phyloP scores from a whole-genome alignment of 2,888 invertebrate genomes.

The Acrocyrtus sp. region DNA sequence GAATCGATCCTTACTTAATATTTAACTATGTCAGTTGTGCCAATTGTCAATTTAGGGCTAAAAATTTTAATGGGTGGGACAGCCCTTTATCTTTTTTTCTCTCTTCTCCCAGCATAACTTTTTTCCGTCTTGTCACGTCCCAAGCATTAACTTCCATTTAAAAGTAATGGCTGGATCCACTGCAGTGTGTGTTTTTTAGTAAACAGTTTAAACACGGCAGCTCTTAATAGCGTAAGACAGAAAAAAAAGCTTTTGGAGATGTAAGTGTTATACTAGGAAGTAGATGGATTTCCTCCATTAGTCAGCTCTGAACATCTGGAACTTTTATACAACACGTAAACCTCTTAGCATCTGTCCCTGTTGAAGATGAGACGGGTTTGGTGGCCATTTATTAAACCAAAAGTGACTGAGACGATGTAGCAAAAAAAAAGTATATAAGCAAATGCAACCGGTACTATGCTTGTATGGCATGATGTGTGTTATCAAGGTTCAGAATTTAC shows the following conservation, averaged over 20 bases:
- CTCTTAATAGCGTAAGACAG: background rate
- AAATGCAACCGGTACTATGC: slow-evolving; percentile 11
- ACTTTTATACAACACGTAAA: slow-evolving; percentile 49
- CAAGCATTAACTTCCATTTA: background rate
- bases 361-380: slow-evolving; percentile 48
- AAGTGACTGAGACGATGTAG: slow-evolving; percentile 35
- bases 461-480: background rate
- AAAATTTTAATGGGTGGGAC: too few species aligned
- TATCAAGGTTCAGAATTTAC: slow-evolving; percentile 25
- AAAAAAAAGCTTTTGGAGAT: background rate
- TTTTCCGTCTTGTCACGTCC: background rate
- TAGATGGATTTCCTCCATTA: slow-evolving; percentile 54
- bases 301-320: slow-evolving; percentile 53
- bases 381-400: slow-evolving; percentile 48
- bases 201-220: background rate
- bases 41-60: too few species aligned
- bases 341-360: slow-evolving; percentile 49
- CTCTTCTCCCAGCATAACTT: background rate
- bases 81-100: too few species aligned
- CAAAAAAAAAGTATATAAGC: too few species aligned
- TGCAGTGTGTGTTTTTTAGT: background rate
- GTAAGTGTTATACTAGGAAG: background rate
- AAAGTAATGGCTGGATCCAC: background rate
- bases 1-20: too few species aligned
- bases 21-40: too few species aligned